A percentile compares a stretch with the other conserved stretches of the same genome.
Evolutionary conservation across 2,113 vertebrate genomes (phyloP).

Genomic region (Oreochromis spilurus): DNA sequence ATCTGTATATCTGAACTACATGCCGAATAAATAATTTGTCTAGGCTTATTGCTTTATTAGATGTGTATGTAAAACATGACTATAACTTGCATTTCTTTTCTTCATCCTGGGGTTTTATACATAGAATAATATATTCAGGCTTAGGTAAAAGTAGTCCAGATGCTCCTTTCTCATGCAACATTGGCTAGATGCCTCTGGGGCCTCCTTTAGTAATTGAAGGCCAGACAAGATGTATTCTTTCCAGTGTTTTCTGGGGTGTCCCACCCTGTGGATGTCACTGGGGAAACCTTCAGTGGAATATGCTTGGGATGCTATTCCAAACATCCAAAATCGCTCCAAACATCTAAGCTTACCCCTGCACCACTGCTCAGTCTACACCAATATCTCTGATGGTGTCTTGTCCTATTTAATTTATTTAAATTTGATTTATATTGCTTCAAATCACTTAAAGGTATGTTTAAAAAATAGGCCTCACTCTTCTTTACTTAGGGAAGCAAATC

Average conservation of each 20-base stretch:
- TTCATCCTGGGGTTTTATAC: not conserved
- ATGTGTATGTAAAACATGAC: not conserved
- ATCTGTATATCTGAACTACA: not conserved
- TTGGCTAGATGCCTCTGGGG: fast-evolving
- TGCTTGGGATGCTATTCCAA: not conserved
- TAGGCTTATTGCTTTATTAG: not conserved
- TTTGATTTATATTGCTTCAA: not conserved
- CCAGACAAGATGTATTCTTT: fast-evolving
- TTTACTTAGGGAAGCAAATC: not conserved
- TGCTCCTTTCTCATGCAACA: not conserved
- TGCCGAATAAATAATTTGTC: conserved; percentile 33
- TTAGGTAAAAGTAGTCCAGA: not conserved
- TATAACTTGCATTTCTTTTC: not conserved
- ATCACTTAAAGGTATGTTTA: not conserved
- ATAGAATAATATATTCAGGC: not conserved
- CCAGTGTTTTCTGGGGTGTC: not conserved
- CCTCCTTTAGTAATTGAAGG: not conserved
- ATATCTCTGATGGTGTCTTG: not conserved
- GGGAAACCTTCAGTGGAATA: not conserved
- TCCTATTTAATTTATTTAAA: fast-evolving
- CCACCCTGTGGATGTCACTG: not conserved
- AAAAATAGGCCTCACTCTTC: not conserved
- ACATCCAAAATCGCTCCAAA: not conserved
- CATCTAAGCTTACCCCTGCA: not conserved
- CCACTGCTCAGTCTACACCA: not conserved